Percentiles rank a stretch among this genome's conserved stretches.
Evolutionary conservation across 2,888 invertebrate genomes (phyloP).

Genomic region (Nebria brevicollis): DNA sequence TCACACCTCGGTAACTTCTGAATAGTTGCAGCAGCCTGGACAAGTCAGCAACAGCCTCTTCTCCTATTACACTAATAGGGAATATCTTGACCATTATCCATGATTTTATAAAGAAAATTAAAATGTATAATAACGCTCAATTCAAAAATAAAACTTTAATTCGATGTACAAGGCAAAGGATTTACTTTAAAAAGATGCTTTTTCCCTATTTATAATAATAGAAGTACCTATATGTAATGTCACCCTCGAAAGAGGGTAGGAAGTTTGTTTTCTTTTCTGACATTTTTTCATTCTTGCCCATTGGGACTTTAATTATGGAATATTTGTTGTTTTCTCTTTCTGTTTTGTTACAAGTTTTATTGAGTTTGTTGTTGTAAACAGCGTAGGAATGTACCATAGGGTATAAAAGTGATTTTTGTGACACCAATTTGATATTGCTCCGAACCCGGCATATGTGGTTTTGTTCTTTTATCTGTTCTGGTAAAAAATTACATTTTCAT

Average conservation of each 20-base stretch:
- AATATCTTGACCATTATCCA: not conserved
- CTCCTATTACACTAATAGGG: not conserved
- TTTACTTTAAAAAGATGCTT: no score
- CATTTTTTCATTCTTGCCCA: not conserved
- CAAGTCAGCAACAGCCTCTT: not conserved
- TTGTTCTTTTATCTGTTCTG: not conserved
- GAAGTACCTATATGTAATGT: no score
- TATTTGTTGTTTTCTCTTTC: slow-evolving; percentile 34
- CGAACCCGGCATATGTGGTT: slow-evolving; percentile 11
- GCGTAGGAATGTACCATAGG: not conserved
- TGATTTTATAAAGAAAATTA: not conserved
- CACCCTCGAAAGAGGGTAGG: no score
- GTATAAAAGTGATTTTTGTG: slow-evolving; percentile 19
- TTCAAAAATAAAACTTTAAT: not conserved
- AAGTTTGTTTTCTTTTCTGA: not conserved
- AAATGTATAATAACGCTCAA: no score
- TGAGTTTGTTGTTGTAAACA: slow-evolving; percentile 33
- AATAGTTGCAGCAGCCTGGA: slow-evolving; percentile 14
- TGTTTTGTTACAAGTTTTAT: slow-evolving; percentile 39
- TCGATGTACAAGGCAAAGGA: not conserved
- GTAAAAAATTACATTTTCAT: not conserved
- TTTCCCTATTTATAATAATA: no score
- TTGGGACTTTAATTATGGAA: slow-evolving; percentile 41
- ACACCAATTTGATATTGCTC: slow-evolving; percentile 41
- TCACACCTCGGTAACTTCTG: slow-evolving; percentile 43